Evolutionary conservation across 2,113 vertebrate genomes (phyloP), one percentile per base, ranked within the genome.

Genomic region (Pseudopipra pipra): DNA sequence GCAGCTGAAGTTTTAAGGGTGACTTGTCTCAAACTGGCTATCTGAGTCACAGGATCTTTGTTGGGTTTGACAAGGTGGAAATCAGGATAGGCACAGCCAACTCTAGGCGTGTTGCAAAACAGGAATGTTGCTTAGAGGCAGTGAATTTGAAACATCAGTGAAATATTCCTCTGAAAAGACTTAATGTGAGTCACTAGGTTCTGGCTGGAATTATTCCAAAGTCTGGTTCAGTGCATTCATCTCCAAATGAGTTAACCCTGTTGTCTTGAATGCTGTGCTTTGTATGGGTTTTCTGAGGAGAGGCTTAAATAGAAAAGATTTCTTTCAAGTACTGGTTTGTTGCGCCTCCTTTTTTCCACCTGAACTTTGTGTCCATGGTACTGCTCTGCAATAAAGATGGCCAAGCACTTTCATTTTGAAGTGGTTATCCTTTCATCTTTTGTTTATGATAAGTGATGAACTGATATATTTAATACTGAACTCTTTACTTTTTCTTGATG

Each of bases 401-500:
- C 76, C 51, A 84, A 84, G 63, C 43, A 41, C 59, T 82, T 91
- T 65, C 11, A 37, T 72, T 78, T 90, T 79, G 25, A 68, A 77
- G 16, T 62, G 39, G 19, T 75, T 93, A 28, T 76, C 20, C 27
- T 85, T 46, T 62, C 22, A 31, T 77, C 19, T 88, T 86, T 96
- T 93, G 43, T 96, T 86, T 63, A 31, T 0, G 1, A 17, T 51
- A 79, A 68, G n/a, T 83, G 28, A 51, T 89, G 12, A 92, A 88
- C 85, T 56, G 17, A 66, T 89, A 21, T 86, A 79, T 95, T 96
- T 89, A 93, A 83, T 87, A 22, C 87, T 96, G 58, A 96, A 88
- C 92, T 87, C 27, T 97, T 96, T 97, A 63, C 93, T 95, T 97
- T 98, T 97, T 97, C 97, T 81, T 98, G 98, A 97, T 98, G 98